phyloP scores from a whole-genome alignment of 2,888 invertebrate species.

The Drosophila mayaguana region DNA sequence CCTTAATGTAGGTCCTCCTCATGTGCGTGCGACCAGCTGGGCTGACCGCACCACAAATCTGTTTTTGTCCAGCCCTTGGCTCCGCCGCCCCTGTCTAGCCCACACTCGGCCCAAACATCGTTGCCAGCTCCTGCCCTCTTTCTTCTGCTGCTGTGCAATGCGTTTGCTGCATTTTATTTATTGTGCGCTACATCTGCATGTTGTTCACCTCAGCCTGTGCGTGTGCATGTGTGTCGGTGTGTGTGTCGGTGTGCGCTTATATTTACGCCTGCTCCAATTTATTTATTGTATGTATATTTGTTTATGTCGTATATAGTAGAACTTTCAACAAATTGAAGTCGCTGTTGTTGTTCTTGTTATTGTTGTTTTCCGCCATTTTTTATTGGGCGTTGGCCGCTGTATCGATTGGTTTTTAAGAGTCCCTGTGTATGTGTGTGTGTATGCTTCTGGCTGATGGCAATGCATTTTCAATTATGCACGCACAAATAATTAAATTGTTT shows the following conservation, averaged over 20 bases:
- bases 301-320: constrained; percentile 66
- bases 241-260: constrained; percentile 45
- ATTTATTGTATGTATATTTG: constrained; percentile 76
- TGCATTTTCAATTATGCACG: constrained; percentile 77
- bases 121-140: constrained; percentile 46
- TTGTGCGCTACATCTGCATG: constrained; percentile 71
- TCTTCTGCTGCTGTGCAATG: constrained; percentile 56
- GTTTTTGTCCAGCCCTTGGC: constrained; percentile 46
- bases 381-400: constrained; percentile 75
- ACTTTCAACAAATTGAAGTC: constrained; percentile 68
- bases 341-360: constrained; percentile 46
- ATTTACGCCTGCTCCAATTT: constrained; percentile 79
- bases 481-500: constrained; percentile 76
- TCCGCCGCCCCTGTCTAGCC: neutral
- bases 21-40: neutral
- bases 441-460: constrained; percentile 39
- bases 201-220: constrained; percentile 48
- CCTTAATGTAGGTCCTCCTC: neutral
- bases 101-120: constrained; percentile 19
- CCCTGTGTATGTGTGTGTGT: constrained; percentile 11
- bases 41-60: constrained; percentile 29
- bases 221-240: constrained; percentile 24
- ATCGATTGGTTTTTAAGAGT: constrained; percentile 71
- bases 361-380: constrained; percentile 58
- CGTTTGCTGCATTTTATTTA: constrained; percentile 77